Conservation (phyloP, 2,888 invertebrate genomes). For the Sepioteuthis lessoniana region DNA sequence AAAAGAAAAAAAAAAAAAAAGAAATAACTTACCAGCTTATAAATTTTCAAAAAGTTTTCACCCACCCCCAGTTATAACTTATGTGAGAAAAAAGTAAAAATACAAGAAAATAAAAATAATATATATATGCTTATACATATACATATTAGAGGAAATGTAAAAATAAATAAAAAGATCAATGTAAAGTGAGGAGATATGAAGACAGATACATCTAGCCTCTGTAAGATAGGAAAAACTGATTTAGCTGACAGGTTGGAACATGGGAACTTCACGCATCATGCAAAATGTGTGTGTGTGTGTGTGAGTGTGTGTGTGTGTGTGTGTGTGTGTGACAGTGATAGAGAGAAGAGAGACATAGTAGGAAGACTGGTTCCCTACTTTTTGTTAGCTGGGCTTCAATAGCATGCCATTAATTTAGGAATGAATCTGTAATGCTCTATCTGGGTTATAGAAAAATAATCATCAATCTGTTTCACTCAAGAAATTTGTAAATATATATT, state of each 20-base stretch:
- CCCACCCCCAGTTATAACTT: slow-evolving; percentile 37
- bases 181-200: slow-evolving; percentile 33
- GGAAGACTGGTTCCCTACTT: slow-evolving; percentile 33
- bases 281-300: neutral
- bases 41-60: slow-evolving; percentile 44
- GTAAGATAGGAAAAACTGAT: neutral
- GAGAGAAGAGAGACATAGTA: neutral
- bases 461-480: slow-evolving; percentile 33
- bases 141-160: slow-evolving; percentile 18
- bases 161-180: slow-evolving; percentile 33
- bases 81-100: slow-evolving; percentile 35
- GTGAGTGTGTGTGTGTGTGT: neutral
- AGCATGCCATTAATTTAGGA: slow-evolving; percentile 10
- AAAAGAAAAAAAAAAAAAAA: slow-evolving; percentile 38
- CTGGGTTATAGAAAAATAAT: slow-evolving; percentile 23
- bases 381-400: neutral
- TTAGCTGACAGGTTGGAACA: neutral
- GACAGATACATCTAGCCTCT: slow-evolving; percentile 33
- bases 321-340: neutral
- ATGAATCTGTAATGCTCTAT: slow-evolving; percentile 33
- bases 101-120: slow-evolving; percentile 41
- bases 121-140: neutral
- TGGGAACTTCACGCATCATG: slow-evolving; percentile 33
- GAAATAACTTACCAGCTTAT: slow-evolving; percentile 45
- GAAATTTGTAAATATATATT: slow-evolving; percentile 14